A percentile compares a stretch with the other conserved stretches of the same genome.
Evolutionary conservation across 2,888 invertebrate genomes (phyloP).

Genomic region (Lasius platythorax): DNA sequence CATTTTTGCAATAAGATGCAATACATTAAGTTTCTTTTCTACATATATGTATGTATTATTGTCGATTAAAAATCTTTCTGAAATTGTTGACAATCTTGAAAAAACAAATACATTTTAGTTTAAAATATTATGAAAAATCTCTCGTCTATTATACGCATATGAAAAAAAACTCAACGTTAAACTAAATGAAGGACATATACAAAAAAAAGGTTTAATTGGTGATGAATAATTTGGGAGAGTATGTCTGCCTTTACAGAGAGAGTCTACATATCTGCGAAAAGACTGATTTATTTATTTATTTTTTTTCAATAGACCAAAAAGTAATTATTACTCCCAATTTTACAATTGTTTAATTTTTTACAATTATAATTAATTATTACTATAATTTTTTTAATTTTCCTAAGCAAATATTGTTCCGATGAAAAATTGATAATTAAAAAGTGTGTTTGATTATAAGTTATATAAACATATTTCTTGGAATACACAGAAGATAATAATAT

Average conservation of each 20-base stretch:
- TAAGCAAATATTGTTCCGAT: background rate
- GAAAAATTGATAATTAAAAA: background rate
- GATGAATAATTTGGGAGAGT: background rate
- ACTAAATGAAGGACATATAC: background rate
- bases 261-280: background rate
- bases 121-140: background rate
- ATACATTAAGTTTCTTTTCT: background rate
- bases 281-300: conserved; percentile 28
- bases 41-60: background rate
- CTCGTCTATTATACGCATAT: background rate
- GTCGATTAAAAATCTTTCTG: background rate
- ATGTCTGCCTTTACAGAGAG: background rate
- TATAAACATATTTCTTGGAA: background rate
- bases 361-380: too few relatives aligned
- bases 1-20: background rate
- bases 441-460: background rate
- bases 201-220: background rate
- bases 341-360: background rate
- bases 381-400: background rate
- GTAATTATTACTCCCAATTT: background rate
- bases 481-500: background rate
- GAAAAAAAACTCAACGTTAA: background rate
- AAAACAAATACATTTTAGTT: background rate
- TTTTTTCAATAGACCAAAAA: background rate
- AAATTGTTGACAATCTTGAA: background rate